phyloP scores from a whole-genome alignment of 2,113 vertebrate species.

The Mugil cephalus region DNA sequence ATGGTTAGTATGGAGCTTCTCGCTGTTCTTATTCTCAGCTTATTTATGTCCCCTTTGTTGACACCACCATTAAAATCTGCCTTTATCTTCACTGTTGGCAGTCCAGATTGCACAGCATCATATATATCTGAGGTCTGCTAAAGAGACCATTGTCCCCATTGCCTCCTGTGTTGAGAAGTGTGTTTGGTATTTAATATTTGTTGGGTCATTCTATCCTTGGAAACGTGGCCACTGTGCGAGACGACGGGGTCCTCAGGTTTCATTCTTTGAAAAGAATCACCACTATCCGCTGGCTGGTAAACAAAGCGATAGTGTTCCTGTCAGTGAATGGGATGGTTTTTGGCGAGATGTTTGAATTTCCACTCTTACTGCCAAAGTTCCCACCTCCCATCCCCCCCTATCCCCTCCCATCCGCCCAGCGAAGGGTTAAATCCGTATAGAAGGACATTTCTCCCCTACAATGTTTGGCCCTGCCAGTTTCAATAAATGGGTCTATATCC shows the following conservation, averaged over 20 bases:
- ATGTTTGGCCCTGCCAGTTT: constrained; percentile 54
- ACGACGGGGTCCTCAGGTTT: constrained; percentile 3
- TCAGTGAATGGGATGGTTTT: not conserved
- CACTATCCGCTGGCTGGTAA: not conserved
- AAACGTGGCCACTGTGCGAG: constrained; percentile 8
- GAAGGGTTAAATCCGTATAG: constrained; percentile 45
- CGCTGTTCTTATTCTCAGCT: not conserved
- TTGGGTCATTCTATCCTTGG: constrained; percentile 29
- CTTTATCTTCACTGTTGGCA: constrained; percentile 34
- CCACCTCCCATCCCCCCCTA: not conserved
- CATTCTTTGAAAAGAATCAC: constrained; percentile 4
- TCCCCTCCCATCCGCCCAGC: not conserved
- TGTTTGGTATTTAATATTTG: constrained; percentile 20
- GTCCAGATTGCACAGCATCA: constrained; percentile 47
- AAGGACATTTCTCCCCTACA: constrained; percentile 14
- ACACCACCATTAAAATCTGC: constrained; percentile 10
- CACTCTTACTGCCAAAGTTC: too few relatives aligned
- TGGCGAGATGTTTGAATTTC: not conserved
- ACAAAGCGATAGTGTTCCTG: not conserved
- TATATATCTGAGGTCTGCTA: not conserved
- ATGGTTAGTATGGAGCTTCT: constrained; percentile 57
- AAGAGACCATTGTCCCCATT: constrained; percentile 21
- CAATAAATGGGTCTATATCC: constrained; percentile 52
- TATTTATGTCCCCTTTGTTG: not conserved
- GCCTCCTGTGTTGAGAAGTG: not conserved